phyloP scores from a whole-genome alignment of 2,888 invertebrate genomes.

The Eupithecia pulchellata region DNA sequence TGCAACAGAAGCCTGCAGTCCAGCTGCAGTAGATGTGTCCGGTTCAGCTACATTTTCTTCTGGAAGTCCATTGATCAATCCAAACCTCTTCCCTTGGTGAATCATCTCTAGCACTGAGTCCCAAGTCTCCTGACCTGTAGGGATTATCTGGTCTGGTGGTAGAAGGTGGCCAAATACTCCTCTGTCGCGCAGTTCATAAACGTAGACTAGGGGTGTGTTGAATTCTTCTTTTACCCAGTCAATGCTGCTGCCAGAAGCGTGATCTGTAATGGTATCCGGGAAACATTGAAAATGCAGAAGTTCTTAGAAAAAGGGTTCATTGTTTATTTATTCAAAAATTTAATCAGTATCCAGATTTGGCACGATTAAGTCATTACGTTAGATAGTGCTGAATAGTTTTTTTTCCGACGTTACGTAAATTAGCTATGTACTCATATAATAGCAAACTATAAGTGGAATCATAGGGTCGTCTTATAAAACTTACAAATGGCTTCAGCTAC shows the following conservation, averaged over 20 bases:
- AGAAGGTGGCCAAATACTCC: conserved; percentile 86
- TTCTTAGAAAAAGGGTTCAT: too few relatives aligned
- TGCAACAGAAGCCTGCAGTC: conserved; percentile 6
- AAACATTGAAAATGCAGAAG: too few relatives aligned
- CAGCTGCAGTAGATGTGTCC: background rate
- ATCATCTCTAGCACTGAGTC: conserved; percentile 75
- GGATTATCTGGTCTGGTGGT: conserved; percentile 85
- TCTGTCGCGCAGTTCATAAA: conserved; percentile 83
- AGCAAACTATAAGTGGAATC: too few relatives aligned
- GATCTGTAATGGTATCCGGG: conserved; percentile 54
- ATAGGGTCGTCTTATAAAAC: conserved; percentile 40
- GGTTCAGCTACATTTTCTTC: background rate
- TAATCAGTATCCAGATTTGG: too few relatives aligned
- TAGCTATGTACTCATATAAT: background rate
- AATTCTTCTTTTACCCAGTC: conserved; percentile 70
- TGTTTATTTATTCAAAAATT: too few relatives aligned
- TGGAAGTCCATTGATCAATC: conserved; percentile 45
- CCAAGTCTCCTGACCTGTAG: conserved; percentile 80
- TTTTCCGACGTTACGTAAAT: too few relatives aligned
- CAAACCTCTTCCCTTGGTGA: conserved; percentile 60
- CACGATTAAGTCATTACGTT: too few relatives aligned
- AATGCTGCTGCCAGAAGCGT: conserved; percentile 67
- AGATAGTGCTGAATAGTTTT: too few relatives aligned
- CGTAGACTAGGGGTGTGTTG: conserved; percentile 64
- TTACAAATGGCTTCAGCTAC: conserved; percentile 82